These are phyloP conservation scores for Rugalucina vietnamica DNA, from an alignment of 2,888 invertebrate genomes.

Conservation along the genomic window DNA sequence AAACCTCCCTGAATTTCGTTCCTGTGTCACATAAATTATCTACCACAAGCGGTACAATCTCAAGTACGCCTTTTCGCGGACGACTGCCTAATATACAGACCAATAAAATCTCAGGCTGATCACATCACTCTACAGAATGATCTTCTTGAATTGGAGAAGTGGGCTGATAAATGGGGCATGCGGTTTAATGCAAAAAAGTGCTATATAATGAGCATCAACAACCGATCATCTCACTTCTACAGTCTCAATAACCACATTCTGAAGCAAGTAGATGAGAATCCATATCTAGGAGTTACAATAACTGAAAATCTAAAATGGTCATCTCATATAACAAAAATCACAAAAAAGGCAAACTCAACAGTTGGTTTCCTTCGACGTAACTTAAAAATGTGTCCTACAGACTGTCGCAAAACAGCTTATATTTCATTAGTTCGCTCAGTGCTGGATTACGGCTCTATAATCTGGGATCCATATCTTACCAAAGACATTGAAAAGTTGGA, in stretches of 20 bases:
- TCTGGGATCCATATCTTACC: conserved; percentile 19
- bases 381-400: conserved; percentile 7
- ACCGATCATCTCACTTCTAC: conserved; percentile 34
- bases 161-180: conserved; percentile 48
- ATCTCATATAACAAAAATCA: conserved; percentile 23
- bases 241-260: conserved; percentile 15
- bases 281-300: conserved; percentile 33
- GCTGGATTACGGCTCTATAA: background rate
- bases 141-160: conserved; percentile 34
- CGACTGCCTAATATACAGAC: conserved; percentile 34
- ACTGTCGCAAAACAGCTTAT: conserved; percentile 9
- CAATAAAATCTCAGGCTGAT: background rate
- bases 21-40: conserved; percentile 29
- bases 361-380: conserved; percentile 18
- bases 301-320: conserved; percentile 25
- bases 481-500: conserved; percentile 18
- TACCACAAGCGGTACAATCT: conserved; percentile 27
- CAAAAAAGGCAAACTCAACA: conserved; percentile 19
- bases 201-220: conserved; percentile 35
- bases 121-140: conserved; percentile 33
- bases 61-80: conserved; percentile 32
- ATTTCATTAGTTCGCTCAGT: conserved; percentile 11
- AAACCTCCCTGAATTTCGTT: no score
- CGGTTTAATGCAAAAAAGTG: conserved; percentile 50
- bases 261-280: conserved; percentile 23